Conservation (phyloP, 1,140 invertebrate genomes). For the Aphelenchoides besseyi region DNA sequence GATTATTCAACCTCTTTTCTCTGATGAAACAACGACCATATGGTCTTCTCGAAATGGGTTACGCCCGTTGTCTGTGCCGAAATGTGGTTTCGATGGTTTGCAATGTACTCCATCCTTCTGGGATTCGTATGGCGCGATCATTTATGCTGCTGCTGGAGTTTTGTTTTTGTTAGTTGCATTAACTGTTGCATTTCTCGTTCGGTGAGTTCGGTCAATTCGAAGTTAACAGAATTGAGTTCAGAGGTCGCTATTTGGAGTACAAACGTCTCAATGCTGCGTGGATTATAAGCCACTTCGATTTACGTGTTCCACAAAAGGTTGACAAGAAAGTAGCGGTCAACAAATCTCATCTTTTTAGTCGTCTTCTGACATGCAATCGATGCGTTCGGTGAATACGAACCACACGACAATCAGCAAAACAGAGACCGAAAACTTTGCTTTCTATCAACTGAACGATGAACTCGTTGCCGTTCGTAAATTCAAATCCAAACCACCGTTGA, state of each 20-base stretch:
- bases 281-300: neutral
- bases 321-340: too few relatives aligned
- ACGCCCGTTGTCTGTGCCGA: slow-evolving; percentile 21
- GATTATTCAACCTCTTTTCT: slow-evolving; percentile 11
- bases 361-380: slow-evolving; percentile 8
- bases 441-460: slow-evolving; percentile 26
- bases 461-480: slow-evolving; percentile 30
- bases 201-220: slow-evolving; percentile 20
- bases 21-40: slow-evolving; percentile 8
- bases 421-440: slow-evolving; percentile 28
- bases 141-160: slow-evolving; percentile 20
- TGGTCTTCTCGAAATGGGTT: slow-evolving; percentile 4
- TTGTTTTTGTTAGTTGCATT: neutral
- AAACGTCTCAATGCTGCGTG: slow-evolving; percentile 24
- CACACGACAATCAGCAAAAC: slow-evolving; percentile 21
- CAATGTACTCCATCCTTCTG: slow-evolving; percentile 19
- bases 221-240: slow-evolving; percentile 3
- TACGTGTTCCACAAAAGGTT: slow-evolving; percentile 1
- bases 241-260: slow-evolving; percentile 20
- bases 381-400: neutral
- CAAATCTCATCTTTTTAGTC: neutral
- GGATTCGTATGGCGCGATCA: slow-evolving; percentile 18
- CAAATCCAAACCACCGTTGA: slow-evolving; percentile 5
- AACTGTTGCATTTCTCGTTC: slow-evolving; percentile 17
- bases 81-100: slow-evolving; percentile 28